Percentiles rank a stretch among this genome's conserved stretches.
Evolutionary conservation across 2,113 vertebrate species (phyloP).

Genomic region (Thermophis baileyi): DNA sequence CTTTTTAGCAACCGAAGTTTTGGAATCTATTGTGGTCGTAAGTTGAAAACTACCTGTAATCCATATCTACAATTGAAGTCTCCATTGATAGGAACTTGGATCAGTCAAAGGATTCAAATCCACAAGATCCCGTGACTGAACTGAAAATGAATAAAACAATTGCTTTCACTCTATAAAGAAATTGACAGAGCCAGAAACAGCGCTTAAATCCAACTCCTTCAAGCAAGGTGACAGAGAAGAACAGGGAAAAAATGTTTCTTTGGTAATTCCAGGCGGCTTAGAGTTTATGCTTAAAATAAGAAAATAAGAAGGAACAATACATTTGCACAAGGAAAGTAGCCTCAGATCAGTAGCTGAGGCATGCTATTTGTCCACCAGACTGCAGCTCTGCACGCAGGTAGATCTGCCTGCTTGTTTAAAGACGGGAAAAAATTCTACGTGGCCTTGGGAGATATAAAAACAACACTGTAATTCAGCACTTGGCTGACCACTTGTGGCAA

Average conservation of each 20-base stretch:
- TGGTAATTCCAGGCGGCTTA: not conserved
- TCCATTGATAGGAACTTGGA: not conserved
- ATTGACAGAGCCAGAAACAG: not conserved
- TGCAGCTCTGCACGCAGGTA: fast-evolving
- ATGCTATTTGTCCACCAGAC: fast-evolving
- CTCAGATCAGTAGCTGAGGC: fast-evolving
- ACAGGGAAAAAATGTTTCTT: not conserved
- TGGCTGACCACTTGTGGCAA: constrained; percentile 16
- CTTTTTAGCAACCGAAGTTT: not conserved
- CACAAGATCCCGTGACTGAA: not conserved
- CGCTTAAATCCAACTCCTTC: not conserved
- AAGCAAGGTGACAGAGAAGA: not conserved
- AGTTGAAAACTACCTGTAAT: not conserved
- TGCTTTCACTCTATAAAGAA: not conserved
- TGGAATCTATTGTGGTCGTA: not conserved
- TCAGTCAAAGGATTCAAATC: not conserved
- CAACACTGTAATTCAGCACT: constrained; percentile 17
- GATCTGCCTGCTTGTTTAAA: not conserved
- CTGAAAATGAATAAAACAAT: not conserved
- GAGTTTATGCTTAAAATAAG: fast-evolving
- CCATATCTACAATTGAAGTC: not conserved
- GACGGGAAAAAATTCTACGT: not conserved
- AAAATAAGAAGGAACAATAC: fast-evolving
- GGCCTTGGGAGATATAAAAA: constrained; percentile 19
- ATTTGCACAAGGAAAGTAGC: not conserved